Evolutionary conservation across 2,888 invertebrate genomes (phyloP), one percentile per base, ranked within the genome.

Genomic region (Oligia fasciuncula): DNA sequence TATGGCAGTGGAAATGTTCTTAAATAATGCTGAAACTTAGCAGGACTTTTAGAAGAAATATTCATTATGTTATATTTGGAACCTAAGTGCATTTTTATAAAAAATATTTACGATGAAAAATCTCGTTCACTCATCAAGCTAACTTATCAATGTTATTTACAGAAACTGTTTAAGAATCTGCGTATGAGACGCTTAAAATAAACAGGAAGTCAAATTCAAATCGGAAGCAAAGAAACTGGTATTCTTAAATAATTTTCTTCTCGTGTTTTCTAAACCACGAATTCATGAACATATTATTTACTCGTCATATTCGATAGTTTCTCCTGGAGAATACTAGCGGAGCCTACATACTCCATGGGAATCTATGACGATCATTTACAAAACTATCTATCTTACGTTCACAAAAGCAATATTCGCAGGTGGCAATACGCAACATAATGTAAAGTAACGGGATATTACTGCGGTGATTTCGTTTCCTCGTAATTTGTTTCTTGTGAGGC

Each of bases 401-500:
- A 75, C 49, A 72, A 57, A 73, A 57, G 54, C 71, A 70, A 68
- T 85, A 73, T 82, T 79, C 70, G 29, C 79, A 87, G 80, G 80
- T 89, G 81, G 83, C 74, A 79, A 81, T 83, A 81, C 29, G 57
- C 71, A 79, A 77, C 69, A 81, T 81, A 79, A 77, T 77, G 63
- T 83, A 62, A 67, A 46, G 68, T 89, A 86, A 81, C 84, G 85
- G 84, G 73, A 83, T 83, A 90, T 90, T 91, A 89, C 88, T 72
- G 85, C 87, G 89, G 91, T 93, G 91, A 94, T 94, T 94, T 93
- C 91, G 93, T 94, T 95, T 95, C 93, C 93, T 91, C 87, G 91
- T 95, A 95, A 96, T 96, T 95, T 95, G 93, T 95, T 93, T 94
- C 93, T 94, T 94, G 93, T 93, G 88, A 90, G 91, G 91, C 92